Base-by-base conservation (phyloP, 2,888 invertebrate genomes). In the Diploptera punctata region DNA sequence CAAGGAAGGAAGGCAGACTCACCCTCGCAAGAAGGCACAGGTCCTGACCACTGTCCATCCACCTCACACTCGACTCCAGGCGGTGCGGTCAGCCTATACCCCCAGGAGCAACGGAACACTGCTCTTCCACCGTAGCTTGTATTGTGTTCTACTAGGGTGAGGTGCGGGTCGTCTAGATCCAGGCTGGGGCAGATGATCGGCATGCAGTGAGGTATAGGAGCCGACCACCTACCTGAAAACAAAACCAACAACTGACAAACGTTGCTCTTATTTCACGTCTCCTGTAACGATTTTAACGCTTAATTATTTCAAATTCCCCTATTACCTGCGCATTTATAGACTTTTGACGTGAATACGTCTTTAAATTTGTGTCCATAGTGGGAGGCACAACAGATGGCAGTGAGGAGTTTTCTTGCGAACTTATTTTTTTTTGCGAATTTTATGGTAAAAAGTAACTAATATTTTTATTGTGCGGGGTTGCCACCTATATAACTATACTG, bases 41-140 rank as follows among this genome's bases (percentile, higher is more conserved):
- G 87, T 49, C 92, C 92, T 71, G 92, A 92, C 94, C 95, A 95
- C 75, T 86, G 87, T 71, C 94, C 94, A 81, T 90, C 90, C 68
- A 90, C 87, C 80, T 91, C 91, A 82, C 95, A 95, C 82, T 91
- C 92, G 74, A 95, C 86, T 43, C 91, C 92, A 7, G 93, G 91
- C 60, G 90, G 86, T 13, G 95, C 95, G 68, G 87, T 86, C 68
- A 95, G 86, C 75, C 89, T 87, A 82, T 94, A 93, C 71, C 95
- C 94, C 91, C 93, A 93, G 75, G 93, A 89, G 81, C 95, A 95
- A 76, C 90, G 89, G 84, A 95, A 95, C 77, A 92, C 88, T 16
- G 93, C 93, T 68, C 91, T 88, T 7, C 93, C 93, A 68, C 93
- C 93, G 79, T 90, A 92, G 77, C 91, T 93, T 74, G 93, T 90